These are phyloP conservation scores for Bembecia ichneumoniformis DNA, from an alignment of 2,888 invertebrate genomes.

Conservation along the genomic window DNA sequence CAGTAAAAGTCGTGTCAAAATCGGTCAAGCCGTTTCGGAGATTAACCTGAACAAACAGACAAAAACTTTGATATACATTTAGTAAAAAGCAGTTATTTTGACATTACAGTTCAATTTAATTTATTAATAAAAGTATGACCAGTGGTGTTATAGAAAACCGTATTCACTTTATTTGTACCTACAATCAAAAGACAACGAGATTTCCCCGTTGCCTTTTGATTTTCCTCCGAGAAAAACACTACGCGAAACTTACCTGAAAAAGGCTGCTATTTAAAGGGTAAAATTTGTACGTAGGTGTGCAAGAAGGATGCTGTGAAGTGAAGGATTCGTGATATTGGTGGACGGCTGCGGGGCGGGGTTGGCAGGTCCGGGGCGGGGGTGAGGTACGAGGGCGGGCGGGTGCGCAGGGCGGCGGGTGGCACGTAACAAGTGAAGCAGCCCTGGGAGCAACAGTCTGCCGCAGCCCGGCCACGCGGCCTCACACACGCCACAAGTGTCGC, in stretches of 20 bases:
- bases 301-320: constrained; percentile 58
- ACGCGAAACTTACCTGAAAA: background rate
- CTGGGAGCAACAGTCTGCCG: constrained; percentile 73
- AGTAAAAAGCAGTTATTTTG: too few relatives aligned
- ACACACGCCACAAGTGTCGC: constrained; percentile 46
- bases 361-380: constrained; percentile 28
- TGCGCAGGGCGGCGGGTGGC: constrained; percentile 34
- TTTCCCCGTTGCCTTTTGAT: background rate
- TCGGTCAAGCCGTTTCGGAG: too few relatives aligned
- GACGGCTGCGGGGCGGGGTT: constrained; percentile 52
- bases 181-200: too few relatives aligned
- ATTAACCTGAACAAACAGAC: too few relatives aligned
- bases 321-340: constrained; percentile 57
- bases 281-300: constrained; percentile 31
- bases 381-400: constrained; percentile 24
- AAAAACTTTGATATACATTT: too few relatives aligned
- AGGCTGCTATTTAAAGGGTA: constrained; percentile 15
- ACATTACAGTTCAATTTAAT: too few relatives aligned
- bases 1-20: too few relatives aligned
- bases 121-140: too few relatives aligned
- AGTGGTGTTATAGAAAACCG: too few relatives aligned
- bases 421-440: constrained; percentile 71
- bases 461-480: constrained; percentile 67
- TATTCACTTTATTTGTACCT: too few relatives aligned
- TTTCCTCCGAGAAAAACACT: background rate